These are phyloP conservation scores for Paguma larvata DNA, from an alignment of 2,797 vertebrate genomes.

Conservation along the genomic window DNA sequence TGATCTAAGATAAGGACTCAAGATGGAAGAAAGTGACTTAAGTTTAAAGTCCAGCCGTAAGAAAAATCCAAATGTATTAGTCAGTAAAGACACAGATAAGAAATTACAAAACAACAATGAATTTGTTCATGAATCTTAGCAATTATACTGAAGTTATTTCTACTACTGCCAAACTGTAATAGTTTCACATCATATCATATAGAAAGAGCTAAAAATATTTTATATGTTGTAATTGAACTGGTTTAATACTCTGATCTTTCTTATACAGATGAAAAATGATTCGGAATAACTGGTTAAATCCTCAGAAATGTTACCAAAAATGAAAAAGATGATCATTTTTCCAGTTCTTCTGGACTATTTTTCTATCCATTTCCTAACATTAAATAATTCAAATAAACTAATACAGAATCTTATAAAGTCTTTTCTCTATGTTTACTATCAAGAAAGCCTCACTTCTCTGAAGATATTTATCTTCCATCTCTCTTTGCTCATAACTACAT, in stretches of 20 bases:
- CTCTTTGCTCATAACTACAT: not conserved
- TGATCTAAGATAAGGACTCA: not conserved
- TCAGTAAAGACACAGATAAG: not conserved
- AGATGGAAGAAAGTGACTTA: not conserved
- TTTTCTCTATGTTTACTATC: not conserved
- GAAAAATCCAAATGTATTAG: not conserved
- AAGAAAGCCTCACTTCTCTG: not conserved
- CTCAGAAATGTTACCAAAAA: slow-evolving; percentile 8
- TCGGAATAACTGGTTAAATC: not conserved
- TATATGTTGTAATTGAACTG: not conserved
- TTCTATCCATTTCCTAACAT: not conserved
- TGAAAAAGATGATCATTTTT: not conserved
- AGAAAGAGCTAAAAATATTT: not conserved
- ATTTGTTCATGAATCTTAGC: not conserved
- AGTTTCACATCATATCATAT: not conserved
- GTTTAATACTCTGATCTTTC: not conserved
- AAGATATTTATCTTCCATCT: not conserved
- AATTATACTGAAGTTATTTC: not conserved
- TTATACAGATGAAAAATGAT: slow-evolving; percentile 8
- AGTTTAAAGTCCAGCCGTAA: not conserved
- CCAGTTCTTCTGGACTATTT: not conserved
- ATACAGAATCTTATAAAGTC: not conserved
- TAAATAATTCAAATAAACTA: slow-evolving; percentile 19
- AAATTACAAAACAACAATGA: not conserved
- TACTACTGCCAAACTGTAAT: slow-evolving; percentile 3